A percentile compares a stretch with the other conserved stretches of the same genome.
These are phyloP conservation scores for Euura lappo DNA, from an alignment of 1,140 invertebrate species.

Conservation along the genomic window DNA sequence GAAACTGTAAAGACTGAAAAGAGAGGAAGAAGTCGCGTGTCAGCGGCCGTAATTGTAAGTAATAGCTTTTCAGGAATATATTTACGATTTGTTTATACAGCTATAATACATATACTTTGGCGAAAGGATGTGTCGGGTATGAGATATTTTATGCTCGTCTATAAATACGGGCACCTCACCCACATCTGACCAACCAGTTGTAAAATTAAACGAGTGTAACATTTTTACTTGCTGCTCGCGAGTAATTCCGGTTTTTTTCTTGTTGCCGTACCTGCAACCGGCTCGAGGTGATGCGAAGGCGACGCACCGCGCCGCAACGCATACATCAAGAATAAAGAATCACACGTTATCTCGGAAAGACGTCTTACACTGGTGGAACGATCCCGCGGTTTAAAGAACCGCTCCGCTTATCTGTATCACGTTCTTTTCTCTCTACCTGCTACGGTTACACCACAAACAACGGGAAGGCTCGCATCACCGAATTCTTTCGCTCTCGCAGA, in stretches of 20 bases:
- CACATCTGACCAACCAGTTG: not conserved
- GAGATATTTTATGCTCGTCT: constrained; percentile 22
- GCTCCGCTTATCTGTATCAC: no score
- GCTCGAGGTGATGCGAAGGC: constrained; percentile 7
- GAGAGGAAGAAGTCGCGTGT: not conserved
- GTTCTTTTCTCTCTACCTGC: no score
- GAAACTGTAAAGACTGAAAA: no score
- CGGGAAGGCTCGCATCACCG: no score
- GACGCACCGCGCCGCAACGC: not conserved
- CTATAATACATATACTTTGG: not conserved
- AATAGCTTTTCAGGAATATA: not conserved
- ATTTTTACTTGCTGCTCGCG: not conserved
- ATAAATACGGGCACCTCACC: constrained; percentile 18
- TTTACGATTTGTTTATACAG: constrained; percentile 20
- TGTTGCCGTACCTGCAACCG: not conserved
- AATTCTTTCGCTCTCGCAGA: no score
- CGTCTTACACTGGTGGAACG: no score
- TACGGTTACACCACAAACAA: no score
- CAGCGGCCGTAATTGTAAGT: not conserved
- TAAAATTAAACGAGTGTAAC: constrained; percentile 8
- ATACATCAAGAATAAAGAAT: not conserved
- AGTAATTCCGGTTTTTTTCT: not conserved
- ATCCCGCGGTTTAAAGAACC: no score
- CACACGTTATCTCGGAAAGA: not conserved
- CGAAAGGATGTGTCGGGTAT: constrained; percentile 10